Conservation (phyloP, 2,113 vertebrate species). For the Anas platyrhynchos region DNA sequence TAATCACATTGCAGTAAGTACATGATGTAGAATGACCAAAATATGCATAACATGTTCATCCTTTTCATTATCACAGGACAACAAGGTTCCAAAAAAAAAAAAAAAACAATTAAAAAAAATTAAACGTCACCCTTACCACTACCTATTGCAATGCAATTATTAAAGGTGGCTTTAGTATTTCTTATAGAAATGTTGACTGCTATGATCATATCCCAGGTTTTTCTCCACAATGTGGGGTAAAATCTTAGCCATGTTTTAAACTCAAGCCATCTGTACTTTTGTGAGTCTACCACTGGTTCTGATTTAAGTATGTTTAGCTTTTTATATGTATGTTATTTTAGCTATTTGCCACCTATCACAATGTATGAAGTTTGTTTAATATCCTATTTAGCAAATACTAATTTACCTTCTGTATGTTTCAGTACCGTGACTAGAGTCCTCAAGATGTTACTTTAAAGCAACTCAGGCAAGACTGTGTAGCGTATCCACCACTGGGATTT, state of each 20-base stretch:
- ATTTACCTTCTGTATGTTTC: not conserved
- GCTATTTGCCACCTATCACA: not conserved
- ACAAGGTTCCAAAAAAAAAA: not conserved
- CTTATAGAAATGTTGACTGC: constrained; percentile 61
- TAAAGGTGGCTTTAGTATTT: constrained; percentile 43
- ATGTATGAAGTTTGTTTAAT: not conserved
- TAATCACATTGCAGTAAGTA: not conserved
- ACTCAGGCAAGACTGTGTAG: not conserved
- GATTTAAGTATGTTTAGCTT: not conserved
- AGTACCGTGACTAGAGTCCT: not conserved
- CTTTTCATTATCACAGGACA: not conserved
- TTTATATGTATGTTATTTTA: not conserved
- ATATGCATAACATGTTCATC: not conserved
- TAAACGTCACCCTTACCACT: not conserved
- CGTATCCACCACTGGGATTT: not conserved
- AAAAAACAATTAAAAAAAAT: not conserved
- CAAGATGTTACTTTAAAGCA: not conserved
- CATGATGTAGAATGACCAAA: not conserved
- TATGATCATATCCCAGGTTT: not conserved
- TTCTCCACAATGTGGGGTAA: not conserved
- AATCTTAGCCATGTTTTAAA: not conserved
- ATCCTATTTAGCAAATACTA: not conserved
- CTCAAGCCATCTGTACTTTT: not conserved
- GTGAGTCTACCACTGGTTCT: not conserved
- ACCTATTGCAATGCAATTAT: constrained; percentile 57